A percentile compares a stretch with the other conserved stretches of the same genome.
phyloP scores from a whole-genome alignment of 2,888 invertebrate genomes.

The Schizaphis graminum region DNA sequence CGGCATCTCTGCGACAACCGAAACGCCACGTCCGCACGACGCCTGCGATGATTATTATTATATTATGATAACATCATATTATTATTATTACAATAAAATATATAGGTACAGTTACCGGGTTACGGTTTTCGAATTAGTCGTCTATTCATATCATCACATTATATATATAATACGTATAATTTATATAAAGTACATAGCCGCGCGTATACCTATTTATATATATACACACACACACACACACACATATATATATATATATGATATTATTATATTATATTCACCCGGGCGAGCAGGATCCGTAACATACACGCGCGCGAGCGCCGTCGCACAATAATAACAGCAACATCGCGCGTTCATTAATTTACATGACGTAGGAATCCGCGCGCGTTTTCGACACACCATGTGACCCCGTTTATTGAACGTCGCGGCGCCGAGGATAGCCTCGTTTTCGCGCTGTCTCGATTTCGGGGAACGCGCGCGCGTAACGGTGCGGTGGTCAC shows the following conservation, averaged over 20 bases:
- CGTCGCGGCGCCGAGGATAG: neutral
- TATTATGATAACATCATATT: neutral
- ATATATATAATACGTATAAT: neutral
- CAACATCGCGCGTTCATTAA: constrained; percentile 41
- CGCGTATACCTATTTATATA: neutral
- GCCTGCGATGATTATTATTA: neutral
- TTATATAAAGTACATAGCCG: neutral
- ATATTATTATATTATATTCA: neutral
- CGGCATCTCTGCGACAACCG: neutral
- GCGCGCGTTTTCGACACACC: constrained; percentile 35
- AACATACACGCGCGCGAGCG: neutral
- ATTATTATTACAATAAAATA: constrained; percentile 18
- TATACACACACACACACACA: too few species aligned
- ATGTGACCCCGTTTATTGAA: constrained; percentile 49
- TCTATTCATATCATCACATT: constrained; percentile 39
- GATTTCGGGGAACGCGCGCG: constrained; percentile 4
- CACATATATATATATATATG: neutral
- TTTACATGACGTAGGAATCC: constrained; percentile 60
- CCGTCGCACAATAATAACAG: neutral
- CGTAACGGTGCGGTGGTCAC: constrained; percentile 13
- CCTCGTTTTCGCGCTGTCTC: constrained; percentile 46
- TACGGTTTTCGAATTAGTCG: constrained; percentile 53
- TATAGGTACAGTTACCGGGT: constrained; percentile 53
- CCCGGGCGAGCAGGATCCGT: constrained; percentile 37
- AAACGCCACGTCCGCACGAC: neutral